Percentiles rank a stretch among this genome's conserved stretches.
phyloP scores from a whole-genome alignment of 2,113 vertebrate genomes.

The Menura novaehollandiae region DNA sequence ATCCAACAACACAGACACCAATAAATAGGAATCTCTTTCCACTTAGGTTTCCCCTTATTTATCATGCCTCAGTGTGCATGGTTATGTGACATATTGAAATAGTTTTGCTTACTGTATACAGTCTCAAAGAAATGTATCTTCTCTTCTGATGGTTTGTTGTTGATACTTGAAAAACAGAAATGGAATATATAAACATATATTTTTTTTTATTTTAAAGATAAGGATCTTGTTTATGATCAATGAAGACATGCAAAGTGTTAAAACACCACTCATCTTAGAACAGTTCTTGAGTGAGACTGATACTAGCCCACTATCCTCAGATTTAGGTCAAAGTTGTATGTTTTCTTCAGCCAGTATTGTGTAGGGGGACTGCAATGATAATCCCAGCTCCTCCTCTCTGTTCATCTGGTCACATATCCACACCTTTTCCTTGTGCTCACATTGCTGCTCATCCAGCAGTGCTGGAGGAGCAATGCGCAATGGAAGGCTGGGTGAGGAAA shows the following conservation, averaged over 20 bases:
- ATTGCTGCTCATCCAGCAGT: neutral
- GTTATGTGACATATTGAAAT: neutral
- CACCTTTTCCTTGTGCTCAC: neutral
- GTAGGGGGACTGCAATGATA: neutral
- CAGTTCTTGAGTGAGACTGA: neutral
- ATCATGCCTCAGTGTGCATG: neutral
- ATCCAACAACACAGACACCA: neutral
- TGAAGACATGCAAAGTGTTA: neutral
- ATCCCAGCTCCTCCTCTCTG: neutral
- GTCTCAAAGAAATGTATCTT: neutral
- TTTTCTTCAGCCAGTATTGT: neutral
- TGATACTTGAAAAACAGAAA: neutral
- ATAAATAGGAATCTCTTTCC: neutral
- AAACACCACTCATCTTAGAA: neutral
- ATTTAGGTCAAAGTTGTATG: neutral
- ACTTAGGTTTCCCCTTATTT: neutral
- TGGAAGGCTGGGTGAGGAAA: neutral
- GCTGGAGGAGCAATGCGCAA: neutral
- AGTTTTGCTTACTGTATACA: neutral
- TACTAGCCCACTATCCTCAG: neutral
- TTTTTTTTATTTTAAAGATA: neutral
- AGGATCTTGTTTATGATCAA: neutral
- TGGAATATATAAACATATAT: neutral
- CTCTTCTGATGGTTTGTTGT: neutral
- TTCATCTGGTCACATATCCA: neutral